phyloP scores from a whole-genome alignment of 2,888 invertebrate species.

The Amblyteles armatorius region DNA sequence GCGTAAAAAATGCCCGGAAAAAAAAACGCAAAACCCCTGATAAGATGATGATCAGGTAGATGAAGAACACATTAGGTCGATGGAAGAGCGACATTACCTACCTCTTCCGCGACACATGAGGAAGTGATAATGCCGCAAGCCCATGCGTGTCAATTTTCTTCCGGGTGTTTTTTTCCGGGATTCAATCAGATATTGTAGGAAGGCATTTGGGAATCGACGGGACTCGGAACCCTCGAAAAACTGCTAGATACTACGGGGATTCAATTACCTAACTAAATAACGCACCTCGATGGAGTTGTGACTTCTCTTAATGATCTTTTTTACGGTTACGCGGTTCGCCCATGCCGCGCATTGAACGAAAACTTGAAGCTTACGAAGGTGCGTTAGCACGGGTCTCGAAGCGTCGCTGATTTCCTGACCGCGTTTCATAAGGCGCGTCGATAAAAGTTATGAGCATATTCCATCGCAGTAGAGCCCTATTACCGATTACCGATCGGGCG shows the following conservation, averaged over 20 bases:
- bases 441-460: conserved; percentile 23
- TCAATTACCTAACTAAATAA: conserved; percentile 19
- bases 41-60: no score
- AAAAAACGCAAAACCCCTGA: no score
- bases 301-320: neutral
- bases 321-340: neutral
- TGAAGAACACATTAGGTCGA: no score
- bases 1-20: no score
- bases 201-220: conserved; percentile 1
- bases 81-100: neutral
- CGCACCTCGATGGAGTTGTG: neutral
- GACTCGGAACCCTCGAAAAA: neutral
- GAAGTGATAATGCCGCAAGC: neutral
- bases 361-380: neutral
- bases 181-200: neutral
- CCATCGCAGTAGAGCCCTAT: conserved; percentile 21
- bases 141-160: neutral
- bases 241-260: neutral
- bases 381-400: neutral
- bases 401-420: neutral
- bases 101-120: neutral
- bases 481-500: conserved; percentile 28
- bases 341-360: neutral
- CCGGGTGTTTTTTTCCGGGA: neutral
- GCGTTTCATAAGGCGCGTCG: conserved; percentile 6